phyloP scores from a whole-genome alignment of 2,888 invertebrate genomes.

The Caenorhabditis sp. region DNA sequence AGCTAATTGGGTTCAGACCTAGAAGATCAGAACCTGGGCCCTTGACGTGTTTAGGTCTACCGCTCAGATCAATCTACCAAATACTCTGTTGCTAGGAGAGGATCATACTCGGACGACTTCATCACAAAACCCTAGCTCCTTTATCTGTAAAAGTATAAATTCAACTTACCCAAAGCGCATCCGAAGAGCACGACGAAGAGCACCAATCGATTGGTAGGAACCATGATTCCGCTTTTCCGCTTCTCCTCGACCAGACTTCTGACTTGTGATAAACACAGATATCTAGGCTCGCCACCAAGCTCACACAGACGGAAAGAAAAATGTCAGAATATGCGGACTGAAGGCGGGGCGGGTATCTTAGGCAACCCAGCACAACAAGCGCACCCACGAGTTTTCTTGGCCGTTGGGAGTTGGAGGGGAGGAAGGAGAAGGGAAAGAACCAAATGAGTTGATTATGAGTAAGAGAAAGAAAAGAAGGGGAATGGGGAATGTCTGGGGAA shows the following conservation, averaged over 20 bases:
- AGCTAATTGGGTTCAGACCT: too few species aligned
- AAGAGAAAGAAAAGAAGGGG: not conserved
- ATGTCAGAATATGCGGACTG: constrained; percentile 1
- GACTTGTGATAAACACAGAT: constrained; percentile 8
- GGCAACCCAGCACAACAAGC: constrained; percentile 51
- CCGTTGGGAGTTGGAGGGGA: not conserved
- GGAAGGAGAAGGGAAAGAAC: too few species aligned
- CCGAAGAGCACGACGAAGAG: not conserved
- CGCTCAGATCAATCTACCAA: too few species aligned
- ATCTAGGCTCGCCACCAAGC: not conserved
- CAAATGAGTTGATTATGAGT: constrained; percentile 10
- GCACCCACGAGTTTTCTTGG: constrained; percentile 19
- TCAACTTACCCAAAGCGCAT: not conserved
- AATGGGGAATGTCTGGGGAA: not conserved
- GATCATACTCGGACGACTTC: too few species aligned
- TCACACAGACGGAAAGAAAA: constrained; percentile 12
- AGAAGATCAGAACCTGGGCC: too few species aligned
- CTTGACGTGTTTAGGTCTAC: too few species aligned
- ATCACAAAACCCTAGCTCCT: not conserved
- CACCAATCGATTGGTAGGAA: not conserved
- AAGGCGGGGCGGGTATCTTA: constrained; percentile 49
- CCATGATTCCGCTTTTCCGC: not conserved
- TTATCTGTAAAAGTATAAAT: too few species aligned
- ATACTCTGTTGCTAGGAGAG: too few species aligned
- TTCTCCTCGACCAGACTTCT: not conserved